phyloP scores from a whole-genome alignment of 1,140 invertebrate species.

The Steinernema feltiae region DNA sequence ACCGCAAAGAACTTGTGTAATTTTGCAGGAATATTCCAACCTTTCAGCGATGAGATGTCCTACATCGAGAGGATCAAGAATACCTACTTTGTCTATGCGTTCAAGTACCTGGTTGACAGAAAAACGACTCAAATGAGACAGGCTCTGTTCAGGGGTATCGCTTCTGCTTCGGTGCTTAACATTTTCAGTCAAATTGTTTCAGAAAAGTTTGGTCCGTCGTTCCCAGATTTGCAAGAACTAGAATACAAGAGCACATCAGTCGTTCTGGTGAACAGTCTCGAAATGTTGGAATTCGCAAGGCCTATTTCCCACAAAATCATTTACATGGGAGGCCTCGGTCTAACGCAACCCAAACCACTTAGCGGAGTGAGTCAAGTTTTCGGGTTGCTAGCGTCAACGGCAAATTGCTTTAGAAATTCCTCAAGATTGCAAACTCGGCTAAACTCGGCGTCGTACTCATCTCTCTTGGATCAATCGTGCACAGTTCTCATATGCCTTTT shows the following conservation, averaged over 20 bases:
- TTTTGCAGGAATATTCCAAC: background rate
- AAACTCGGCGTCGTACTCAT: slow-evolving; percentile 30
- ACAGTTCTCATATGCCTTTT: slow-evolving; percentile 29
- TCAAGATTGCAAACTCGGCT: background rate
- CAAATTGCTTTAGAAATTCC: background rate
- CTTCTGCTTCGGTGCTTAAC: background rate
- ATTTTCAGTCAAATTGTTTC: background rate
- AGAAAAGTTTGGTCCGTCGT: background rate
- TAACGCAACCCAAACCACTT: background rate
- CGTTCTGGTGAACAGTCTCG: background rate
- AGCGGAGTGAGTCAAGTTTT: background rate
- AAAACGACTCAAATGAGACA: background rate
- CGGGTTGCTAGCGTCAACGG: background rate
- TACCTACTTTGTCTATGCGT: background rate
- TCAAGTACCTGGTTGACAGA: background rate
- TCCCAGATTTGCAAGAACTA: background rate
- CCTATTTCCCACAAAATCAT: slow-evolving; percentile 2
- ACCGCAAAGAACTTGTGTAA: background rate
- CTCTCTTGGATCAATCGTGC: slow-evolving; percentile 40
- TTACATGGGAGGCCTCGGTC: background rate
- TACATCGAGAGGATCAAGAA: background rate
- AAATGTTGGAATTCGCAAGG: background rate
- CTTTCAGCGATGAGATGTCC: background rate
- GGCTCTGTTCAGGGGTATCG: background rate
- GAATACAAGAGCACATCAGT: background rate